Conservation (phyloP, 2,113 vertebrate species). For the Tringa solitaria region DNA sequence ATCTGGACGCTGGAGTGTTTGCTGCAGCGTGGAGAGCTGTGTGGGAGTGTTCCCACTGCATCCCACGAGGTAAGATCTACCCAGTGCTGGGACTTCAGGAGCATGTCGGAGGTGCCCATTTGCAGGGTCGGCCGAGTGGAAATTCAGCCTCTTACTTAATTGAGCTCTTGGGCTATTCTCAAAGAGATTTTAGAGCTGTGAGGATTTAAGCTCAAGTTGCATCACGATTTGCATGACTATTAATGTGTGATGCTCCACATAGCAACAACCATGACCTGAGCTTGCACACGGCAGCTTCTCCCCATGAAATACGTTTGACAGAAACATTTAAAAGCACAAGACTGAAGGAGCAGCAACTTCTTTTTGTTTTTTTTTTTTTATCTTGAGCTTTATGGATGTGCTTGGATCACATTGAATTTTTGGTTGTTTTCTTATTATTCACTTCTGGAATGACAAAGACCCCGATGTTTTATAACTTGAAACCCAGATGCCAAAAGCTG, state of each 20-base stretch:
- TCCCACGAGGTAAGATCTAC: not conserved
- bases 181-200: not conserved
- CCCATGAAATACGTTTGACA: not conserved
- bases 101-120: not conserved
- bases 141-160: not conserved
- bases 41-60: not conserved
- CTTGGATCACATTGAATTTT: not conserved
- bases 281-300: not conserved
- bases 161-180: not conserved
- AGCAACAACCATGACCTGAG: not conserved
- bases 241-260: not conserved
- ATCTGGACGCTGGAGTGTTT: not conserved
- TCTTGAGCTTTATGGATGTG: not conserved
- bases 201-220: not conserved
- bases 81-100: not conserved
- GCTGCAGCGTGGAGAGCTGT: not conserved
- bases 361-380: not conserved
- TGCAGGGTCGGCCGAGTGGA: not conserved
- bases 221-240: not conserved
- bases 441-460: not conserved
- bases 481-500: not conserved
- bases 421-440: not conserved
- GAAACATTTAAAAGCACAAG: not conserved
- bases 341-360: not conserved
- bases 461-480: not conserved